A percentile compares a stretch with the other conserved stretches of the same genome.
phyloP scores from a whole-genome alignment of 2,888 invertebrate genomes.

The Sinotaia quadrata region DNA sequence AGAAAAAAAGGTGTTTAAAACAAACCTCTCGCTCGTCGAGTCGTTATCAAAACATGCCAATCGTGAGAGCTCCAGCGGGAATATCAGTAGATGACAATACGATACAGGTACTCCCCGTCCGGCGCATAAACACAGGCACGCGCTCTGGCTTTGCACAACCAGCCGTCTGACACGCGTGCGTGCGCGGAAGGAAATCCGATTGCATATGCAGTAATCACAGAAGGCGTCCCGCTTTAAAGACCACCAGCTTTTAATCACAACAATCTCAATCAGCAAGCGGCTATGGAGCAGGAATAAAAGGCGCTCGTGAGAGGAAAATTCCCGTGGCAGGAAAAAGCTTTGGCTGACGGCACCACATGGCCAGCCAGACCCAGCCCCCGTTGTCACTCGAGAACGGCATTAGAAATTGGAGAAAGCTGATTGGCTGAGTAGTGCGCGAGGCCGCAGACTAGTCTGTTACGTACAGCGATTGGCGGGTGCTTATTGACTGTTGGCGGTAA shows the following conservation, averaged over 20 bases:
- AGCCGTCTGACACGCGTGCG: neutral
- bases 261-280: neutral
- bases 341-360: neutral
- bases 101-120: conserved; percentile 10
- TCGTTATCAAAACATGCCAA: too few relatives aligned
- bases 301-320: neutral
- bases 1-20: too few relatives aligned
- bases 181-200: neutral
- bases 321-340: neutral
- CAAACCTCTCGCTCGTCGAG: too few relatives aligned
- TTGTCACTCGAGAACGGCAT: conserved; percentile 20
- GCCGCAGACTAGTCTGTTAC: conserved; percentile 1
- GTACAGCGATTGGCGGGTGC: neutral
- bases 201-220: neutral
- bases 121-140: conserved; percentile 12
- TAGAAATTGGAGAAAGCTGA: conserved; percentile 3
- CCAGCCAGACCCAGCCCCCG: neutral
- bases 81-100: too few relatives aligned
- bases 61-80: too few relatives aligned
- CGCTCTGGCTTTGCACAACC: neutral
- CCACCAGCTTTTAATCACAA: conserved; percentile 26
- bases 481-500: neutral
- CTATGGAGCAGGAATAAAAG: too few relatives aligned
- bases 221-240: neutral
- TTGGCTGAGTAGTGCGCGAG: conserved; percentile 23